Conservation (phyloP, 2,888 invertebrate species). For the Aricia artaxerxes region DNA sequence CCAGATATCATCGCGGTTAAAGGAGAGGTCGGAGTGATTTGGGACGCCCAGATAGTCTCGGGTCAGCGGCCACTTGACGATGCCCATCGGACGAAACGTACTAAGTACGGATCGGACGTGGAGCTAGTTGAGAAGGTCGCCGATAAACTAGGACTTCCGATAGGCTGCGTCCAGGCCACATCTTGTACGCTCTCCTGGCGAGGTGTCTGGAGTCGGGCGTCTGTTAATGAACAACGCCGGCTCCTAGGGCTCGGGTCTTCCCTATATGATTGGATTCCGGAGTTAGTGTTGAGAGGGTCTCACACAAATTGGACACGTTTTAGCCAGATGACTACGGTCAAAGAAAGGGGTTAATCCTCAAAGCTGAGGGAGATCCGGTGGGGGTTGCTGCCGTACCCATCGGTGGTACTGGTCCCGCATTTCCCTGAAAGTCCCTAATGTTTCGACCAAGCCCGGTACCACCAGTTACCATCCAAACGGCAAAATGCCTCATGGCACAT, state of each 20-base stretch:
- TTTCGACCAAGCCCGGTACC: too few species aligned
- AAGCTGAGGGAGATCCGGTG: too few species aligned
- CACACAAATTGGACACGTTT: constrained; percentile 38
- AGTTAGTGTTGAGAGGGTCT: constrained; percentile 36
- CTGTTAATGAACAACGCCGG: constrained; percentile 34
- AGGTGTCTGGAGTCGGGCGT: constrained; percentile 41
- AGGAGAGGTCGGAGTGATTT: constrained; percentile 44
- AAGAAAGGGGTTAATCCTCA: too few species aligned
- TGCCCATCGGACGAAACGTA: constrained; percentile 44
- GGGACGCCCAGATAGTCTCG: constrained; percentile 46
- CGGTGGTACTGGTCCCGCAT: too few species aligned
- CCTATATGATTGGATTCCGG: neutral
- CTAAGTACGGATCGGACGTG: constrained; percentile 43
- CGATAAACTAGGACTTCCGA: constrained; percentile 41
- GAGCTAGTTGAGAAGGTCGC: constrained; percentile 43
- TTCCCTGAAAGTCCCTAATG: too few species aligned
- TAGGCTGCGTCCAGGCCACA: constrained; percentile 35
- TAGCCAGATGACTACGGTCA: constrained; percentile 33
- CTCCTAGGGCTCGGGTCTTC: constrained; percentile 33
- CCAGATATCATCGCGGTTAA: constrained; percentile 49
- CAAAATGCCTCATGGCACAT: too few species aligned
- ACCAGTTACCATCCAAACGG: too few species aligned
- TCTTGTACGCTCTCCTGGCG: constrained; percentile 45
- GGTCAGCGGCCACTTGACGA: constrained; percentile 45
- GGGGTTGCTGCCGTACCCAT: too few species aligned